phyloP scores from a whole-genome alignment of 2,888 invertebrate species.

The Cybosia mesomella region DNA sequence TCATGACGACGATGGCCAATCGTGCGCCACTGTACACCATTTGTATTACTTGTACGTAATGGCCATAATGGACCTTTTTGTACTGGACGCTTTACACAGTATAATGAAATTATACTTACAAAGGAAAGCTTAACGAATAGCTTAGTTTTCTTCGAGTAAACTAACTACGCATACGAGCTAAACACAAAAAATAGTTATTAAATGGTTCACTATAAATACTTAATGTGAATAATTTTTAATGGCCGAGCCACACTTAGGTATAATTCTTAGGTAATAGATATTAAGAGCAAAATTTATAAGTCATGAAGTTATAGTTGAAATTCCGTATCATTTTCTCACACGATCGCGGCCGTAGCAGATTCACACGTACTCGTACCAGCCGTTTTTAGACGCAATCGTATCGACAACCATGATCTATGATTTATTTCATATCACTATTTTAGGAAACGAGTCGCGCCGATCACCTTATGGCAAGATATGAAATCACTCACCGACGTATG shows the following conservation, averaged over 20 bases:
- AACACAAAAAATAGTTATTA: neutral
- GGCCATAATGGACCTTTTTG: no score
- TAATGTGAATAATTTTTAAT: neutral
- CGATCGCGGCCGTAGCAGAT: constrained; percentile 76
- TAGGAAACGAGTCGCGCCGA: constrained; percentile 81
- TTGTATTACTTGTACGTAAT: no score
- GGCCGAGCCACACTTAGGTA: constrained; percentile 31
- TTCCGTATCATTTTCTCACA: constrained; percentile 76
- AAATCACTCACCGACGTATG: constrained; percentile 76
- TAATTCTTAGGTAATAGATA: constrained; percentile 56
- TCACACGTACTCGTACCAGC: constrained; percentile 79
- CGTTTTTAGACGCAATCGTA: constrained; percentile 72
- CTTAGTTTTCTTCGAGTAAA: neutral
- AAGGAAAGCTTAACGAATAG: neutral
- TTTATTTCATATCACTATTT: constrained; percentile 86
- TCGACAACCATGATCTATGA: constrained; percentile 78
- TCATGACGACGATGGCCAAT: no score
- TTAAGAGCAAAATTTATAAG: constrained; percentile 61
- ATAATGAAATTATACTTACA: neutral
- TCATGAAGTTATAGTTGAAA: constrained; percentile 65
- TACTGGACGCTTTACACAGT: no score
- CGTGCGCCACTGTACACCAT: no score
- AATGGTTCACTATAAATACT: neutral
- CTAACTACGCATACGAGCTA: no score
- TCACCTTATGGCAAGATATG: constrained; percentile 80